Base-by-base conservation (phyloP, 2,113 vertebrate species). In the Ailurus styani region DNA sequence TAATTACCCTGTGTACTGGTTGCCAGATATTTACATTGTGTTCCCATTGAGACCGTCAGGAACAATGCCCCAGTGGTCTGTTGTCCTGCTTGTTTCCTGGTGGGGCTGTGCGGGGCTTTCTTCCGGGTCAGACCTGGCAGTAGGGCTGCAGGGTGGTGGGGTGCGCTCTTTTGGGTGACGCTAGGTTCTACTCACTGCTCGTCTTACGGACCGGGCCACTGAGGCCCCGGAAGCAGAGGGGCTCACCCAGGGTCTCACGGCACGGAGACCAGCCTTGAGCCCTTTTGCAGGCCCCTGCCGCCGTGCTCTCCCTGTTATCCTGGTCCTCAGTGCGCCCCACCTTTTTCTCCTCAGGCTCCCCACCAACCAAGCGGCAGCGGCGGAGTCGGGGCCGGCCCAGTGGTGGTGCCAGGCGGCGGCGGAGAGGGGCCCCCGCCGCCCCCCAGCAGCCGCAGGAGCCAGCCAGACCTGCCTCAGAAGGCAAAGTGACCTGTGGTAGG, bases 401-500 rank as follows among this genome's bases (percentile, higher is more conserved):
- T 68, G 94, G 97, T 60, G 95, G 98, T 83, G 98, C 98, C 94
- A 98, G 98, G 81, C 97, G 98, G 97, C 98, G 98, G 94, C 99
- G 98, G 68, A 94, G 95, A 64, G 98, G 97, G 45, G 97, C 93
- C 45, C 98, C 94, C 73, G 72, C 68, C 2, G 0, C 23, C 40
- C 60, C 90, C 31, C 94, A 78, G 78, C 96, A 97, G 96, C 97
- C 90, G 66, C 97, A 95, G 64, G 96, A 92, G 94, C 66, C 81
- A 1, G 15, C 95, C 77, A 93, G 97, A 40, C 57, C 96, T 40
- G 3, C 87, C 12, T 96, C 97, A 2, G 97, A 97, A 94, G 98
- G 70, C 98, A 99, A 99, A 98, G 99, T 99, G 86, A 99, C 99
- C 34, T 99, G 99, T 90, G 99, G 99, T 99, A 99, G 99, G 99